Evolutionary conservation across 2,113 vertebrate species (phyloP).

Genomic region (Phalacrocorax brasilianus): DNA sequence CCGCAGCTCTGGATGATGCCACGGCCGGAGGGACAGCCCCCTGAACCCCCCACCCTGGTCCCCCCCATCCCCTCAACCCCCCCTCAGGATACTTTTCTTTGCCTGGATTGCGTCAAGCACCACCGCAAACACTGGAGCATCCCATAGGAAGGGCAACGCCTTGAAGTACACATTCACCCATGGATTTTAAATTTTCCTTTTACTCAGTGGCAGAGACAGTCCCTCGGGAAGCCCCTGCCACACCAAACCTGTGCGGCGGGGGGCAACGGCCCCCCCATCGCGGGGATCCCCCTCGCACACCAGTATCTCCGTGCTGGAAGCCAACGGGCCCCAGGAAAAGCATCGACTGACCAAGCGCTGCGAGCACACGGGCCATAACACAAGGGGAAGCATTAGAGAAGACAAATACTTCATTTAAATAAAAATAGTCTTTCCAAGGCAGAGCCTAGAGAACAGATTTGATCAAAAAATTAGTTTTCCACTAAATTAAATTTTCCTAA

Average conservation of each 20-base stretch:
- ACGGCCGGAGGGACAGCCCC: fast-evolving
- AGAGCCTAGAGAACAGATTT: neutral
- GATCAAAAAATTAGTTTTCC: neutral
- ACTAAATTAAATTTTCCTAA: neutral
- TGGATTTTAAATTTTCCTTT: neutral
- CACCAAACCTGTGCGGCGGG: neutral
- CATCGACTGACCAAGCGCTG: neutral
- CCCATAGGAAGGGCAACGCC: neutral
- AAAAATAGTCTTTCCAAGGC: neutral
- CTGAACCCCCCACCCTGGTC: neutral
- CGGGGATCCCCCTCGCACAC: no score
- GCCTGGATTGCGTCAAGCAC: neutral
- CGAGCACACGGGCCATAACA: fast-evolving
- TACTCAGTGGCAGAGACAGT: neutral
- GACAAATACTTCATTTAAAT: neutral
- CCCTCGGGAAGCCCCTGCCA: neutral
- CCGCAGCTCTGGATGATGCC: neutral
- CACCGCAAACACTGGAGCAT: neutral
- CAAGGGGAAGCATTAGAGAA: no score
- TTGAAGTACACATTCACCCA: neutral
- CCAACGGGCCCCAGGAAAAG: neutral
- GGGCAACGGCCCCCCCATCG: neutral
- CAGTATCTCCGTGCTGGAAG: neutral
- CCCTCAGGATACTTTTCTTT: neutral
- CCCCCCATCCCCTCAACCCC: neutral